Conservation (phyloP, 2,888 invertebrate species). For the Craniophora ligustri region DNA sequence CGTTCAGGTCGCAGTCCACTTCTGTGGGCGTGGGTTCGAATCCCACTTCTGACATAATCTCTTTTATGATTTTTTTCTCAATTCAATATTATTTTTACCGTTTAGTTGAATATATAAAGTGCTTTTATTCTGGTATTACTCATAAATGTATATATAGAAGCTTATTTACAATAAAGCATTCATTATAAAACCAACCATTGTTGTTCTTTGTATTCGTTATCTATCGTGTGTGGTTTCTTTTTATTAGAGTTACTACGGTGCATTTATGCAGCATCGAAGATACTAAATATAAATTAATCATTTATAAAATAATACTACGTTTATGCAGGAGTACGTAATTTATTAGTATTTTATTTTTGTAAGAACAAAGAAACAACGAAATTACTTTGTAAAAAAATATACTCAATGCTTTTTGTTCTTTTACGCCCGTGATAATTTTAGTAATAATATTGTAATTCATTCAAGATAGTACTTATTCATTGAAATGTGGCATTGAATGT, state of each 20-base stretch:
- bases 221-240: slow-evolving; percentile 38
- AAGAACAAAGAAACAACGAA: not conserved
- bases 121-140: too few relatives aligned
- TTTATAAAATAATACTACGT: slow-evolving; percentile 1
- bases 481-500: too few relatives aligned
- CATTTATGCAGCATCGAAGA: slow-evolving; percentile 11
- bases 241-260: slow-evolving; percentile 33
- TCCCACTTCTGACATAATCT: slow-evolving; percentile 67
- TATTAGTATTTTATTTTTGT: not conserved
- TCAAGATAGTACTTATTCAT: too few relatives aligned
- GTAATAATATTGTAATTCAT: not conserved
- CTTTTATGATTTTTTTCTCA: slow-evolving; percentile 43
- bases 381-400: not conserved
- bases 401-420: not conserved
- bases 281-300: slow-evolving; percentile 29
- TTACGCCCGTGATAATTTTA: not conserved
- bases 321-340: not conserved
- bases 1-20: slow-evolving; percentile 73
- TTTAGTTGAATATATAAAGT: too few relatives aligned
- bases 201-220: slow-evolving; percentile 44
- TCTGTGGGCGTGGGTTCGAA: slow-evolving; percentile 73
- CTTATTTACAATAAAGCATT: not conserved
- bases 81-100: slow-evolving; percentile 4
- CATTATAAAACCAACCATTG: slow-evolving; percentile 2
- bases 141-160: too few relatives aligned